Conservation (phyloP, 2,113 vertebrate genomes). For the Gymnocephalus cernua region DNA sequence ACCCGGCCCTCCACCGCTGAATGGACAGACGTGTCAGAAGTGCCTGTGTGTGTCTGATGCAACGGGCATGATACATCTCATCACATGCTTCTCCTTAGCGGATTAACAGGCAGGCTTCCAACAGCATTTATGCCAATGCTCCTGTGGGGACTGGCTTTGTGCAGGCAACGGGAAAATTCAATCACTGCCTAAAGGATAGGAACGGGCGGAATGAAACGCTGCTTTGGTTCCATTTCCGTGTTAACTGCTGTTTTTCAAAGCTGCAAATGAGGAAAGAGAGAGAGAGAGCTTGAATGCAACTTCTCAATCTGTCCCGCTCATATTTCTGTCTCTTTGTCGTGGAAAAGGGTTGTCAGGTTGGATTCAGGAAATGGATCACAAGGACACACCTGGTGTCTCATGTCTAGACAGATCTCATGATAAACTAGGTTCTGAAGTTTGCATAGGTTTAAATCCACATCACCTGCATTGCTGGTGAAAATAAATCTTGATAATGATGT, state of each 20-base stretch:
- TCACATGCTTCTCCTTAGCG: constrained; percentile 82
- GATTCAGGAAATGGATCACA: constrained; percentile 33
- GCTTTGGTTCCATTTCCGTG: constrained; percentile 78
- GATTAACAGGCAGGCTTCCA: constrained; percentile 78
- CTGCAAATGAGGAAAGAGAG: constrained; percentile 67
- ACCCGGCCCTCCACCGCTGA: constrained; percentile 28
- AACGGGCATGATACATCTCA: constrained; percentile 79
- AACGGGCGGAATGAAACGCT: constrained; percentile 76
- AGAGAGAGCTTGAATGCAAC: constrained; percentile 36
- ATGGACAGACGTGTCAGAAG: constrained; percentile 47
- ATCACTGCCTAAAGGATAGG: constrained; percentile 80
- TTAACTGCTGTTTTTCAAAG: constrained; percentile 70
- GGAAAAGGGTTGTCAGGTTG: constrained; percentile 21
- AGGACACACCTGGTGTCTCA: constrained; percentile 31
- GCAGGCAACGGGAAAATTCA: constrained; percentile 82
- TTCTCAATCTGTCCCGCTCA: constrained; percentile 49
- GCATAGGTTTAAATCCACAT: constrained; percentile 32
- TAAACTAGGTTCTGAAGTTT: constrained; percentile 11
- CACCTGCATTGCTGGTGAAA: background rate
- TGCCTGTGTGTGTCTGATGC: constrained; percentile 71
- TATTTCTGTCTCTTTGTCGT: constrained; percentile 34
- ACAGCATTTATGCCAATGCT: constrained; percentile 69
- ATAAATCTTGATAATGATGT: constrained; percentile 30
- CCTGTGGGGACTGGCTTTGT: constrained; percentile 79
- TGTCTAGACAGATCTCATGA: constrained; percentile 20